Percentiles rank a stretch among this genome's conserved stretches.
These are phyloP conservation scores for Noctua janthe DNA, from an alignment of 2,888 invertebrate species.

Conservation along the genomic window DNA sequence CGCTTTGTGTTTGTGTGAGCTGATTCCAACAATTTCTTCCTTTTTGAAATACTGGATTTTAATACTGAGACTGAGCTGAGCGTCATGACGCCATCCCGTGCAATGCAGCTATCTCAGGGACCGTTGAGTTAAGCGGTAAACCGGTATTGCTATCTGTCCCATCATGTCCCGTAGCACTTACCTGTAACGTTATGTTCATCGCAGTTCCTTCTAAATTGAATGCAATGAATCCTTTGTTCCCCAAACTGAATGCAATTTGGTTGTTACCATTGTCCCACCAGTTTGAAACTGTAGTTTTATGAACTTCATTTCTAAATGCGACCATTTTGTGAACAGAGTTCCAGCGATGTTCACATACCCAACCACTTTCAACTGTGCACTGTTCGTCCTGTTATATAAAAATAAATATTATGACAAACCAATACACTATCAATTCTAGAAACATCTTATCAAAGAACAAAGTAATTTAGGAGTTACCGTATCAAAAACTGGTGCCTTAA, in stretches of 20 bases:
- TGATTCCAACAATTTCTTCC: background rate
- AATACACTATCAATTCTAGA: background rate
- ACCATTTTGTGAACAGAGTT: slow-evolving; percentile 95
- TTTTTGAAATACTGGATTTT: background rate
- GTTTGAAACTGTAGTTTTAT: slow-evolving; percentile 86
- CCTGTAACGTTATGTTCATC: slow-evolving; percentile 90
- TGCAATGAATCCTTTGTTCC: slow-evolving; percentile 93
- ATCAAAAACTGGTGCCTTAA: slow-evolving; percentile 91
- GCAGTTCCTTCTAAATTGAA: slow-evolving; percentile 92
- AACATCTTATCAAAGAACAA: background rate
- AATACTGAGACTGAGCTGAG: background rate
- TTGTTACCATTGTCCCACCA: slow-evolving; percentile 96
- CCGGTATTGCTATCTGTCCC: background rate
- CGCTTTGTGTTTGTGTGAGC: background rate
- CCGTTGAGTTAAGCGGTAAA: background rate
- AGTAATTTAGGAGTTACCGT: slow-evolving; percentile 67
- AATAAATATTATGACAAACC: background rate
- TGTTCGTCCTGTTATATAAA: slow-evolving; percentile 86
- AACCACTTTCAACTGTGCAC: slow-evolving; percentile 91
- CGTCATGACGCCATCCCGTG: no score
- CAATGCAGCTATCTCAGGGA: background rate
- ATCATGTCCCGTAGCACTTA: slow-evolving; percentile 61
- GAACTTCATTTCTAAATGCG: slow-evolving; percentile 92
- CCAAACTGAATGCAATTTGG: slow-evolving; percentile 95
- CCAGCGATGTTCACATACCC: slow-evolving; percentile 96